Conservation (phyloP, 2,888 invertebrate species). For the Euplagia quadripunctaria region DNA sequence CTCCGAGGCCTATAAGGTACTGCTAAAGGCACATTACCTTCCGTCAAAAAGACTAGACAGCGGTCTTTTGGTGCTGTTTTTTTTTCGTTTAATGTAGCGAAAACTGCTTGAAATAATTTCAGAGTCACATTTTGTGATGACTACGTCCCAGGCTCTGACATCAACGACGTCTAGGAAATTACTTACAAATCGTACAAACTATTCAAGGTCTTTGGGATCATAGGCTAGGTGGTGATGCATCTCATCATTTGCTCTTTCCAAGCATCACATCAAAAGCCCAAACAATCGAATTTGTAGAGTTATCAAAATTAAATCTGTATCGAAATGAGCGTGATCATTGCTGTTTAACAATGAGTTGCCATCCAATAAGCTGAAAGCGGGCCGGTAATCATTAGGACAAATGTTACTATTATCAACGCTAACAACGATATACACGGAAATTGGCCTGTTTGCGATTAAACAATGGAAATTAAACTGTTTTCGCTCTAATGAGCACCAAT, state of each 20-base stretch:
- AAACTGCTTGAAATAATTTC: background rate
- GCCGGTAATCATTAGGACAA: conserved; percentile 75
- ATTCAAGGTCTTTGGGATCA: too few relatives aligned
- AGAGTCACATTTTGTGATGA: background rate
- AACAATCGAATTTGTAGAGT: conserved; percentile 41
- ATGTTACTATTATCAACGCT: conserved; percentile 76
- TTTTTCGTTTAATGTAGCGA: background rate
- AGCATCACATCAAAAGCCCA: conserved; percentile 29
- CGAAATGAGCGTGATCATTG: conserved; percentile 53
- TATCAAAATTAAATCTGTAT: conserved; percentile 56
- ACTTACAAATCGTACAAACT: too few relatives aligned
- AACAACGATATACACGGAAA: conserved; percentile 71
- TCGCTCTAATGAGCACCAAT: conserved; percentile 74
- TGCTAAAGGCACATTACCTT: background rate
- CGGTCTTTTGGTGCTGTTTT: background rate
- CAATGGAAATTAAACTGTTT: conserved; percentile 80
- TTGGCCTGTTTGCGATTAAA: conserved; percentile 75
- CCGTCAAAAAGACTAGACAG: background rate
- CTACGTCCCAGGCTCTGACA: too few relatives aligned
- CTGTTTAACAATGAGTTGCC: conserved; percentile 48
- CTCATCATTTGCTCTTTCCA: conserved; percentile 6
- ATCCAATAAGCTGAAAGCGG: conserved; percentile 55
- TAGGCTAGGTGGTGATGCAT: background rate
- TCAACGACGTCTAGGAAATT: too few relatives aligned
- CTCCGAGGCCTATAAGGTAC: background rate